Evolutionary conservation across 30 jellyfish, hydroid and myxozoan species (phyloP).

Genomic region (Nemopilema nomurai): DNA sequence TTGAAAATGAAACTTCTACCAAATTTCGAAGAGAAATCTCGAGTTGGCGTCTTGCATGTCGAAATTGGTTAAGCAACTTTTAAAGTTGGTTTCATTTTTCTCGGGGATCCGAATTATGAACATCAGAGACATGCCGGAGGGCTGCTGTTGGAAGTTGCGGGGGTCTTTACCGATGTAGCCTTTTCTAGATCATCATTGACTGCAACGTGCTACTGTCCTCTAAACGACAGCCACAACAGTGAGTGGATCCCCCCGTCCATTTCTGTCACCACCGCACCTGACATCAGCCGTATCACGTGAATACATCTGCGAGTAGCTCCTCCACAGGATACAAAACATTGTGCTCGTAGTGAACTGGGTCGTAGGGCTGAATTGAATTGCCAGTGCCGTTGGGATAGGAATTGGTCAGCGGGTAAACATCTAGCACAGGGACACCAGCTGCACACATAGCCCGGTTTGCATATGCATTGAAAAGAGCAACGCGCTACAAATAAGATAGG

Average conservation of each 20-base stretch:
- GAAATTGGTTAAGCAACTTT: too few species aligned
- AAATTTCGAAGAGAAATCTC: too few species aligned
- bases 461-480: conserved; percentile 60
- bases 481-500: conserved; percentile 56
- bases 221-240: too few species aligned
- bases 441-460: conserved; percentile 64
- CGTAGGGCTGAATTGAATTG: conserved; percentile 59
- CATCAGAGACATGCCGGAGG: background rate
- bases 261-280: background rate
- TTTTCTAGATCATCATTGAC: too few species aligned
- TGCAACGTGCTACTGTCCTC: too few species aligned
- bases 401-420: conserved; percentile 67
- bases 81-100: too few species aligned
- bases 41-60: too few species aligned
- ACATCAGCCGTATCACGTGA: conserved; percentile 4
- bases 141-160: background rate
- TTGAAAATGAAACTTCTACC: too few species aligned
- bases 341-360: conserved; percentile 75
- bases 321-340: conserved; percentile 66
- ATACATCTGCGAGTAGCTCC: conserved; percentile 47
- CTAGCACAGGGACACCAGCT: conserved; percentile 68
- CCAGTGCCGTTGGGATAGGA: conserved; percentile 84
- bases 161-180: background rate
- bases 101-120: background rate
- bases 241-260: background rate